Conservation (phyloP, 2,888 invertebrate species). For the Phragmatobia fuliginosa region DNA sequence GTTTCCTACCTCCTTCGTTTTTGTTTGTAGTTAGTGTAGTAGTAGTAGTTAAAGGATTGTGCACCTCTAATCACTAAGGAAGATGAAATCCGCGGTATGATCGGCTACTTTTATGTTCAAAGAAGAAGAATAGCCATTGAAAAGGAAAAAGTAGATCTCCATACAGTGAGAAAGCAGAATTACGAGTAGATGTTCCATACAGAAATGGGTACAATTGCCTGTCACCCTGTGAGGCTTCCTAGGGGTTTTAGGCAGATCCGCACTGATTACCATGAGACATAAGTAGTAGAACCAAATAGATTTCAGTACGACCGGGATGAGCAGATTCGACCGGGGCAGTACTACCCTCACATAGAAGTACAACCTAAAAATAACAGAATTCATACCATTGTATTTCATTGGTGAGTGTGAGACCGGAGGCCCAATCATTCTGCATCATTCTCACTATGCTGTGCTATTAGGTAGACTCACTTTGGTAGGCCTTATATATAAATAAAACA, state of each 20-base stretch:
- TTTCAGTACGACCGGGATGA: too few relatives aligned
- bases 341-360: too few relatives aligned
- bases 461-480: too few relatives aligned
- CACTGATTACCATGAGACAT: constrained; percentile 78
- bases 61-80: constrained; percentile 73
- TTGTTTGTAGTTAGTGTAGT: too few relatives aligned
- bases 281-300: too few relatives aligned
- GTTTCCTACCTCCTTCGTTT: background rate
- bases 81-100: constrained; percentile 77
- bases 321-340: too few relatives aligned
- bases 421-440: too few relatives aligned
- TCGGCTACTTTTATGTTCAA: constrained; percentile 72
- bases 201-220: constrained; percentile 77
- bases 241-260: constrained; percentile 80
- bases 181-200: constrained; percentile 74
- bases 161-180: constrained; percentile 81
- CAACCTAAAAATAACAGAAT: too few relatives aligned
- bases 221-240: constrained; percentile 62
- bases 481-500: too few relatives aligned
- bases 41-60: constrained; percentile 69
- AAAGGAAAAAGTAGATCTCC: constrained; percentile 74
- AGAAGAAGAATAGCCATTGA: constrained; percentile 69
- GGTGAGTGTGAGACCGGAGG: too few relatives aligned
- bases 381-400: too few relatives aligned
- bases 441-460: too few relatives aligned